Evolutionary conservation across 2,797 vertebrate genomes (phyloP).

Genomic region (Sciaenops ocellatus): DNA sequence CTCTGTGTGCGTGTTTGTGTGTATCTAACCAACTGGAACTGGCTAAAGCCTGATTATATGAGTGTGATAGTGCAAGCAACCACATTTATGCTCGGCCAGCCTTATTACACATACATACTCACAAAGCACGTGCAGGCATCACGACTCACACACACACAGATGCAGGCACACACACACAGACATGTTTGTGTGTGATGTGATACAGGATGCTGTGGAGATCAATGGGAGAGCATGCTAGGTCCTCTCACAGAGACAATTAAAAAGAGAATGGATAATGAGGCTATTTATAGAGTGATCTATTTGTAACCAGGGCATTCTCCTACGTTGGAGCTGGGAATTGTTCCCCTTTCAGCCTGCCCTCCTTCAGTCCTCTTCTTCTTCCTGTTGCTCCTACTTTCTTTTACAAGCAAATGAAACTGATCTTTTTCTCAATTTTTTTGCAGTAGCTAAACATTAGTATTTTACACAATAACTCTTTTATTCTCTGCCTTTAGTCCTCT

Average conservation of each 20-base stretch:
- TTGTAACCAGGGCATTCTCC: conserved; percentile 81
- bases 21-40: conserved; percentile 33
- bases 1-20: not conserved
- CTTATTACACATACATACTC: conserved; percentile 50
- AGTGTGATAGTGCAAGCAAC: conserved; percentile 46
- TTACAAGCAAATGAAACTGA: conserved; percentile 19
- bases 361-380: conserved; percentile 45
- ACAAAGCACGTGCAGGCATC: conserved; percentile 41
- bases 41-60: conserved; percentile 45
- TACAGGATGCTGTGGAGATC: conserved; percentile 65
- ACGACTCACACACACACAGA: conserved; percentile 46
- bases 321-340: conserved; percentile 59
- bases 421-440: conserved; percentile 16
- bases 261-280: conserved; percentile 83
- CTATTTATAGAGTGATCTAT: conserved; percentile 84
- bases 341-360: conserved; percentile 58
- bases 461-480: not conserved
- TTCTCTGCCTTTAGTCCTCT: not conserved
- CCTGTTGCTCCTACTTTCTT: conserved; percentile 11
- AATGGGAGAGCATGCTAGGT: conserved; percentile 68
- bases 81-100: conserved; percentile 52
- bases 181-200: conserved; percentile 60
- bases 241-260: conserved; percentile 79
- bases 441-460: not conserved
- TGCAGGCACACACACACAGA: conserved; percentile 13